phyloP scores from a whole-genome alignment of 1,140 invertebrate species.

The Pogonognathellus flavescens region DNA sequence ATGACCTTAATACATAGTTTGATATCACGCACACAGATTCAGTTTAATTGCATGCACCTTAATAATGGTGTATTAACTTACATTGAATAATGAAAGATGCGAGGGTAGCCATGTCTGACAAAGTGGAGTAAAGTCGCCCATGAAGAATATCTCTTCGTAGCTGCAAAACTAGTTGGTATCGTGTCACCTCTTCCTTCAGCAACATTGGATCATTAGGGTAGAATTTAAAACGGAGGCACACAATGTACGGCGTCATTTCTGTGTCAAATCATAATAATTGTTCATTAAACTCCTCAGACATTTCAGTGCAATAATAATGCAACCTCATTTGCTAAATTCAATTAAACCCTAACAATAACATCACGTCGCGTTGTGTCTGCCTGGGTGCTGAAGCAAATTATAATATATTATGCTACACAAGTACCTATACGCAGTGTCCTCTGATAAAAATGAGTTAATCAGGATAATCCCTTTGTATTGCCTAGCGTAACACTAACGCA shows the following conservation, averaged over 20 bases:
- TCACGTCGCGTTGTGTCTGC: too few species aligned
- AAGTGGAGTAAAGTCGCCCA: slow-evolving; percentile 91
- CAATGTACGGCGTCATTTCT: slow-evolving; percentile 88
- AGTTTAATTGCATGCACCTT: background rate
- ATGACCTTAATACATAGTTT: too few species aligned
- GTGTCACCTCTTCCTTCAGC: slow-evolving; percentile 88
- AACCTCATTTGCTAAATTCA: too few species aligned
- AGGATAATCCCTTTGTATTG: too few species aligned
- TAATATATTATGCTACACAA: too few species aligned
- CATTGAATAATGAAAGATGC: slow-evolving; percentile 95
- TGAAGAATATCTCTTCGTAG: slow-evolving; percentile 93
- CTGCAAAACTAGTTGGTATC: slow-evolving; percentile 94
- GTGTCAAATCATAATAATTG: slow-evolving; percentile 67
- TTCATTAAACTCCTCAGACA: too few species aligned
- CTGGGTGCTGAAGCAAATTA: too few species aligned
- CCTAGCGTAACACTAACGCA: too few species aligned
- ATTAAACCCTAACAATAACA: too few species aligned
- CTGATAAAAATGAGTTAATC: too few species aligned
- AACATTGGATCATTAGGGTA: slow-evolving; percentile 91
- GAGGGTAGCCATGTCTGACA: slow-evolving; percentile 88
- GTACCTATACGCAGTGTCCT: too few species aligned
- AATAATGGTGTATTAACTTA: slow-evolving; percentile 71
- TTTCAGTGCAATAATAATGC: too few species aligned
- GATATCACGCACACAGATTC: background rate
- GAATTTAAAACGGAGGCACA: slow-evolving; percentile 94